Evolutionary conservation across 92 coral and sea anemone species (phyloP).

Genomic region (Montipora capitata): DNA sequence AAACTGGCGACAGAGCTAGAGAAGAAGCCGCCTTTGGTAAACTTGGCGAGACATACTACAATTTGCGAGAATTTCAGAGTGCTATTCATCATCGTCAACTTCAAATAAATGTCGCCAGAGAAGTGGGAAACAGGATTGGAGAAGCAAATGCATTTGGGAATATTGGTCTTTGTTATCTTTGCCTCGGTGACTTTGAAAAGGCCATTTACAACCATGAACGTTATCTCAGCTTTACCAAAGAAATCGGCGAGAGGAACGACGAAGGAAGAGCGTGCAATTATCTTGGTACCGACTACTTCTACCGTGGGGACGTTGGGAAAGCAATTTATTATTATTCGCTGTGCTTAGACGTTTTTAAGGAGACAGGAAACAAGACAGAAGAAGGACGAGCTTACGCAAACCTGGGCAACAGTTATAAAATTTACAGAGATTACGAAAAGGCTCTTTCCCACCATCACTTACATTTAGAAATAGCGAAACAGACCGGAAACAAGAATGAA

Average conservation of each 20-base stretch:
- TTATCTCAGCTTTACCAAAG: background rate
- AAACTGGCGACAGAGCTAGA: background rate
- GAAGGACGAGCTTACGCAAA: constrained; percentile 6
- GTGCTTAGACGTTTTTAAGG: background rate
- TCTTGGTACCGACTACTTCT: background rate
- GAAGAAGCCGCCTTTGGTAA: background rate
- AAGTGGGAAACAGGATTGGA: background rate
- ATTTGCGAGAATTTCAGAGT: background rate
- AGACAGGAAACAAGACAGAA: background rate
- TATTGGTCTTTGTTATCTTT: background rate
- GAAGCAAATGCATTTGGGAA: background rate
- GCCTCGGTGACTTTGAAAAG: background rate
- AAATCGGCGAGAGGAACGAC: background rate
- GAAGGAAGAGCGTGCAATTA: background rate
- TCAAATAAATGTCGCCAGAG: background rate
- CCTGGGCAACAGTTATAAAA: background rate
- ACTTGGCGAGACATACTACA: background rate
- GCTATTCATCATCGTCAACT: background rate
- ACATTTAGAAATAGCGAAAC: constrained; percentile 2
- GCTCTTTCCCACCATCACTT: background rate
- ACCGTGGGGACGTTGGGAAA: background rate
- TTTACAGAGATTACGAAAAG: background rate
- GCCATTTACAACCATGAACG: background rate
- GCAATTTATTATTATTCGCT: background rate
- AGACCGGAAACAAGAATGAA: background rate